Evolutionary conservation across 2,797 vertebrate species (phyloP).

Genomic region (Erethizon dorsatum): DNA sequence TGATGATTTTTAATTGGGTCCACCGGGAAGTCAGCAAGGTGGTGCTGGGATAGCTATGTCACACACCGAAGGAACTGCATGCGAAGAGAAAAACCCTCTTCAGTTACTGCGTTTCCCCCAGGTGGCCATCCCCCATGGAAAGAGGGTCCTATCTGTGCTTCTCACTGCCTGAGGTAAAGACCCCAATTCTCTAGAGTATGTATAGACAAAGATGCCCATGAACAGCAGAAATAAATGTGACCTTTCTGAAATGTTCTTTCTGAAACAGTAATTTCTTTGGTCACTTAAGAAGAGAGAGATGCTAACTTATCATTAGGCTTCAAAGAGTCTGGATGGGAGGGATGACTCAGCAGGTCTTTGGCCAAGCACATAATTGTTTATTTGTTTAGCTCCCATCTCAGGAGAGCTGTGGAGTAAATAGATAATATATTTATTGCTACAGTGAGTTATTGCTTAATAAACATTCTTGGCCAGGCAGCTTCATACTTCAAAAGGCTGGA

Average conservation of each 20-base stretch:
- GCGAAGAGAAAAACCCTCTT: background rate
- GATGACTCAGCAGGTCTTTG: background rate
- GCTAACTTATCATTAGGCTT: background rate
- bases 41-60: background rate
- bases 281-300: background rate
- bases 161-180: background rate
- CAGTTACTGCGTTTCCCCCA: background rate
- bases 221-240: background rate
- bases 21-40: background rate
- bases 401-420: background rate
- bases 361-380: background rate
- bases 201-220: background rate
- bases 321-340: background rate
- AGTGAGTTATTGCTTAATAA: conserved; percentile 7
- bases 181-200: background rate
- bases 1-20: background rate
- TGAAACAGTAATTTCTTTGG: background rate
- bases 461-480: background rate
- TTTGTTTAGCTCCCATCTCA: conserved; percentile 26
- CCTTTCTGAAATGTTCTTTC: background rate
- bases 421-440: background rate
- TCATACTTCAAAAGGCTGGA: background rate
- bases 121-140: background rate
- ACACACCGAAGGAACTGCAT: background rate
- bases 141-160: background rate